These are phyloP conservation scores for Pheosia tremula DNA, from an alignment of 2,888 invertebrate species.

Conservation along the genomic window DNA sequence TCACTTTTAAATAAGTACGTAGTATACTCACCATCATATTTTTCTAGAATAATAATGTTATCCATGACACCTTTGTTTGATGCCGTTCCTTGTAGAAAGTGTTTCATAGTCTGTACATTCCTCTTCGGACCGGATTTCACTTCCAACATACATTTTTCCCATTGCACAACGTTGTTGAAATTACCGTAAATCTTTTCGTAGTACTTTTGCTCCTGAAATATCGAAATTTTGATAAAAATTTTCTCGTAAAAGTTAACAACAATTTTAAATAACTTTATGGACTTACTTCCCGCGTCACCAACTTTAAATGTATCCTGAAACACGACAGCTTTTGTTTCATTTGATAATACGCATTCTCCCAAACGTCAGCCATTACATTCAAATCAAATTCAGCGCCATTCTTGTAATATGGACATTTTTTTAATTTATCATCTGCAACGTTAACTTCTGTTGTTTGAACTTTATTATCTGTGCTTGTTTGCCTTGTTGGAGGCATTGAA, in stretches of 20 bases:
- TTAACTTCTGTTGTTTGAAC: not conserved
- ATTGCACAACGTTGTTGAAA: conserved; percentile 45
- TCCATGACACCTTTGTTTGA: conserved; percentile 43
- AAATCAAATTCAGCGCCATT: conserved; percentile 28
- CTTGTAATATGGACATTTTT: conserved; percentile 30
- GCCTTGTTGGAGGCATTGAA: not conserved
- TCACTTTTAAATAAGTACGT: not conserved
- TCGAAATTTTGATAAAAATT: not conserved
- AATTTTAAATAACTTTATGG: not conserved
- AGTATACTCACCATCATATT: conserved; percentile 7
- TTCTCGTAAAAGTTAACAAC: not conserved
- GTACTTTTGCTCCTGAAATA: conserved; percentile 40
- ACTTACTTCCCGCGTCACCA: conserved; percentile 41
- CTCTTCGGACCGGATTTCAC: conserved; percentile 36
- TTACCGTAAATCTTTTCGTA: conserved; percentile 39
- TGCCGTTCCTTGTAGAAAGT: conserved; percentile 48
- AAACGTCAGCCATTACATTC: conserved; percentile 46
- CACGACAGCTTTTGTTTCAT: conserved; percentile 44
- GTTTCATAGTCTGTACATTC: conserved; percentile 24
- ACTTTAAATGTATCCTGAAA: conserved; percentile 50
- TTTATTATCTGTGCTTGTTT: conserved; percentile 5
- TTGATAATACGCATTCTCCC: conserved; percentile 52
- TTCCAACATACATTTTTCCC: conserved; percentile 53
- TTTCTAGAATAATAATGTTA: conserved; percentile 48
- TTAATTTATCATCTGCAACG: conserved; percentile 4